A percentile compares a stretch with the other conserved stretches of the same genome.
Conservation (phyloP, 2,113 vertebrate genomes). For the Arothron firmamentum region DNA sequence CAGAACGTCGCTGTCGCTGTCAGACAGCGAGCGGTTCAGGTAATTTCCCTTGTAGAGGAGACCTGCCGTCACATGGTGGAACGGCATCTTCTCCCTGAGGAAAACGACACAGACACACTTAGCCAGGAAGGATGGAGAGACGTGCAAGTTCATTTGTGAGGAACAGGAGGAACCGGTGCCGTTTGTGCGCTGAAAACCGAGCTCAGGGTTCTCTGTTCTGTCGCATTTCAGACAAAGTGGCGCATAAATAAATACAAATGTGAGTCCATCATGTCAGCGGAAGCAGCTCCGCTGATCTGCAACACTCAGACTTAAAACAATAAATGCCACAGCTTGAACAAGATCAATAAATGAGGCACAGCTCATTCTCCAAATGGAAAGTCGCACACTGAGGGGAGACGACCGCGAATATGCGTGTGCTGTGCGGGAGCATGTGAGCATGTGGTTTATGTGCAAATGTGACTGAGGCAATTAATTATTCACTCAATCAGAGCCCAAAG, state of each 20-base stretch:
- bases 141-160: background rate
- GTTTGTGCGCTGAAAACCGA: background rate
- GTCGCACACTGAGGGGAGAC: conserved; percentile 8
- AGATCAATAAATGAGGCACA: conserved; percentile 34
- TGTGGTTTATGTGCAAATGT: conserved; percentile 29
- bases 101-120: conserved; percentile 4
- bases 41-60: conserved; percentile 98
- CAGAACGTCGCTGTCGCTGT: conserved; percentile 91
- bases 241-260: background rate
- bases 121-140: background rate
- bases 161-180: background rate
- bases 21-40: conserved; percentile 91
- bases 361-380: conserved; percentile 44
- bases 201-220: background rate
- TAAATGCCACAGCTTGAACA: conserved; percentile 2
- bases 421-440: background rate
- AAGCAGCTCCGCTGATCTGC: background rate
- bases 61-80: conserved; percentile 97
- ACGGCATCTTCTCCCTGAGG: conserved; percentile 96
- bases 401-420: background rate
- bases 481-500: conserved; percentile 45
- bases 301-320: conserved; percentile 18
- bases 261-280: background rate
- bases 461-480: conserved; percentile 54
- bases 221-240: background rate